These are phyloP conservation scores for Lutjanus erythropterus DNA, from an alignment of 2,113 vertebrate genomes.

Conservation along the genomic window DNA sequence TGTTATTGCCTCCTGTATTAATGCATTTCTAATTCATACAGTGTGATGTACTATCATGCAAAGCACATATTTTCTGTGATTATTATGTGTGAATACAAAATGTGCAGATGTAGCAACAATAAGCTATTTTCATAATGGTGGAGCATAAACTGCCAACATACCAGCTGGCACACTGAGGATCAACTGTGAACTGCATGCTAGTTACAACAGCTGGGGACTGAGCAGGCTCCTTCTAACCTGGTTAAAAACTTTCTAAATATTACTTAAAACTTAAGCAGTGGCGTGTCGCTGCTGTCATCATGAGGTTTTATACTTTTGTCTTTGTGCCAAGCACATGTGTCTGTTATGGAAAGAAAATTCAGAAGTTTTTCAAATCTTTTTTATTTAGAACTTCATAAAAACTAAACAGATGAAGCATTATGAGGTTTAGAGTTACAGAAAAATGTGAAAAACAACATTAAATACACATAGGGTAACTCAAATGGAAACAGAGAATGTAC, in stretches of 20 bases:
- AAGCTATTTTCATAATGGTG: constrained; percentile 17
- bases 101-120: constrained; percentile 24
- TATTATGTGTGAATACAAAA: constrained; percentile 9
- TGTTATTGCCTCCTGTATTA: not conserved
- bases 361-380: constrained; percentile 38
- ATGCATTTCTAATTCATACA: constrained; percentile 2
- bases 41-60: not conserved
- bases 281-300: not conserved
- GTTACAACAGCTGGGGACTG: constrained; percentile 33
- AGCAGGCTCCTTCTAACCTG: not conserved
- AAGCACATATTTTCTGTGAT: constrained; percentile 23
- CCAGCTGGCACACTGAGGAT: constrained; percentile 42
- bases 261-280: not conserved
- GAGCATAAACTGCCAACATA: constrained; percentile 1
- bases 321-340: constrained; percentile 15
- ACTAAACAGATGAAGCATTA: constrained; percentile 46
- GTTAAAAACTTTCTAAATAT: constrained; percentile 3
- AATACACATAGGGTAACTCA: constrained; percentile 65
- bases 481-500: constrained; percentile 74
- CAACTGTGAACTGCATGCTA: constrained; percentile 1
- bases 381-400: constrained; percentile 70
- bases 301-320: not conserved
- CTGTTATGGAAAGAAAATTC: constrained; percentile 16
- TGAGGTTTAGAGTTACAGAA: constrained; percentile 52
- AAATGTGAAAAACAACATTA: constrained; percentile 73